Conservation (phyloP, 2,888 invertebrate genomes). For the Drosophila dives region DNA sequence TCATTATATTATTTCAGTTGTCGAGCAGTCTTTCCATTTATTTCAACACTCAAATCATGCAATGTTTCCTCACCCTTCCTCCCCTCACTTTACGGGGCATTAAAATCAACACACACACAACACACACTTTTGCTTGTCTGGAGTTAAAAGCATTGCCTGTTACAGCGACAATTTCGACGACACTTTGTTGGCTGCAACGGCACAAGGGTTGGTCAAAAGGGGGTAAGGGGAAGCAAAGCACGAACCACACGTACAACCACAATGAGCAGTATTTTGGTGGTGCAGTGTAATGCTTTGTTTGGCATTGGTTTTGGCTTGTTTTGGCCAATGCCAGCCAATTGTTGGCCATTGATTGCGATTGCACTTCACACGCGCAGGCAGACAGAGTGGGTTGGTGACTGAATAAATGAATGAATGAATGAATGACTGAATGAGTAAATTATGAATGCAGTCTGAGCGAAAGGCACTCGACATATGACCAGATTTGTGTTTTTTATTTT, state of each 20-base stretch:
- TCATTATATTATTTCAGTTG: background rate
- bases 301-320: slow-evolving; percentile 25
- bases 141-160: slow-evolving; percentile 5
- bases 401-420: too few species aligned
- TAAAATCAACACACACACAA: background rate
- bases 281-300: slow-evolving; percentile 29
- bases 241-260: slow-evolving; percentile 40
- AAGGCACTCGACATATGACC: slow-evolving; percentile 28
- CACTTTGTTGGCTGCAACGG: slow-evolving; percentile 12
- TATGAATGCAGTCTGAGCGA: slow-evolving; percentile 29
- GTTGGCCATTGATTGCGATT: slow-evolving; percentile 39
- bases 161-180: slow-evolving; percentile 14
- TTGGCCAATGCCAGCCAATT: slow-evolving; percentile 58
- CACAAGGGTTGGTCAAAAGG: background rate
- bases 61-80: background rate
- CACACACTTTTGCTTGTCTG: background rate
- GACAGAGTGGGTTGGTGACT: background rate
- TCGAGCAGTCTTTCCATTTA: background rate
- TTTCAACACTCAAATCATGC: background rate
- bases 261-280: slow-evolving; percentile 46
- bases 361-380: slow-evolving; percentile 25
- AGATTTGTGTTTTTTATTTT: background rate
- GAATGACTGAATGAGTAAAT: slow-evolving; percentile 14
- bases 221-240: slow-evolving; percentile 8
- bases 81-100: background rate